Evolutionary conservation across 2,888 invertebrate genomes (phyloP), one percentile per base, ranked within the genome.

Genomic region (Hyposoter didymator): DNA sequence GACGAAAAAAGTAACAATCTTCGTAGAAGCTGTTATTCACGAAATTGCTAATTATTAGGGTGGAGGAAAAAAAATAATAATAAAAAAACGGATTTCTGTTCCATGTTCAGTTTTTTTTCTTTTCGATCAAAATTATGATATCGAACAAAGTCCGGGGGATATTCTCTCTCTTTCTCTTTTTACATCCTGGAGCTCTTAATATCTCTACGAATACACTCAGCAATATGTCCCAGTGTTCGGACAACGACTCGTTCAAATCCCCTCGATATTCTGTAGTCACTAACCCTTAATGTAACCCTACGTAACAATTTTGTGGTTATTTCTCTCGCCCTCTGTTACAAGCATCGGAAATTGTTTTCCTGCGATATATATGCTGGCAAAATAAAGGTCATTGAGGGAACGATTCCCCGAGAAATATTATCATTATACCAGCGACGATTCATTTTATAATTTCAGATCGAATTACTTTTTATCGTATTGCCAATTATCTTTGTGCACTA

Each of bases 281-380:
- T 47, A 47, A 45, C 45, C 43, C 69, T 69, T 47, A 28, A 45
- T 28, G 28, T 22, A 47, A 22, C 47, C 69, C 69, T 45, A 6
- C 47, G 2, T 28, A 45, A 47, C 47, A 47, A 45, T 69, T 69
- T 69, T 69, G 69, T 45, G 69, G 69, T 69, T 69, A 17, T 69
- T 28, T 47, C 59, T 28, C 59, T 28, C 59, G 12, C 59, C 12
- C 59, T 59, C 28, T 28, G 22, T 59, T 59, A 59, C 79, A 73
- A 73, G 69, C 35, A 35, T 49, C 66, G 67, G 75, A 79, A 84
- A 70, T 62, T 79, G 47, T 72, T 35, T 35, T 52, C n/a, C 8
- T 28, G 28, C 19, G 12, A 32, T n/a, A 74, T 66, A 66, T 39
- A 19, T 14, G 8, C 1, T 39, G 22, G 59, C 59, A 43, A 35